A percentile compares a stretch with the other conserved stretches of the same genome.
Conservation (phyloP, 2,113 vertebrate species). For the Amphiprion percula region DNA sequence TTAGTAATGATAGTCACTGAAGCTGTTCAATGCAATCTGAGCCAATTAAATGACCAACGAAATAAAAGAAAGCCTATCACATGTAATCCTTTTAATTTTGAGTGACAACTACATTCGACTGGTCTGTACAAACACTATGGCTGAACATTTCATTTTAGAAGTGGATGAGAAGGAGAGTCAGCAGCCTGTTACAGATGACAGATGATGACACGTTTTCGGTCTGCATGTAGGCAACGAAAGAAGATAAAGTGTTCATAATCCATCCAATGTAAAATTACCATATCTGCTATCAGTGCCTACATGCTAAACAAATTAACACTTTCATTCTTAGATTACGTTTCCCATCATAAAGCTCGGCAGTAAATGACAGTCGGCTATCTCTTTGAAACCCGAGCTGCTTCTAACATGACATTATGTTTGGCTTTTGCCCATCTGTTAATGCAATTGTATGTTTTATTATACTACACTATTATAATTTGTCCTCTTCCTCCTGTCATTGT, state of each 20-base stretch:
- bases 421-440: slow-evolving; percentile 2
- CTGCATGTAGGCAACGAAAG: background rate
- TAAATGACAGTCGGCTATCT: background rate
- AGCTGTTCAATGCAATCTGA: background rate
- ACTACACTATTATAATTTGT: background rate
- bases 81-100: too few species aligned
- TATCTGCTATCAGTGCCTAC: background rate
- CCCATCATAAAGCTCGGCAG: background rate
- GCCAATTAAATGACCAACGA: too few species aligned
- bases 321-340: slow-evolving; percentile 4
- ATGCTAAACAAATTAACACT: slow-evolving; percentile 5
- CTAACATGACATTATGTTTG: slow-evolving; percentile 9
- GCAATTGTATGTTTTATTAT: background rate
- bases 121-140: background rate
- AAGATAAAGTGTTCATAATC: slow-evolving; percentile 10
- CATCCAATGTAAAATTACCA: slow-evolving; percentile 17
- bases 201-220: slow-evolving; percentile 17
- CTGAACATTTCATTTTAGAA: background rate
- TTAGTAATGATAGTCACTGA: background rate
- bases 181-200: slow-evolving; percentile 17
- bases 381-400: background rate
- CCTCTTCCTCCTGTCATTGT: background rate
- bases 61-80: too few species aligned
- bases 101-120: too few species aligned
- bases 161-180: background rate